A percentile compares a stretch with the other conserved stretches of the same genome.
phyloP scores from a whole-genome alignment of 2,797 vertebrate species.

The Tauraco hartlaubi region DNA sequence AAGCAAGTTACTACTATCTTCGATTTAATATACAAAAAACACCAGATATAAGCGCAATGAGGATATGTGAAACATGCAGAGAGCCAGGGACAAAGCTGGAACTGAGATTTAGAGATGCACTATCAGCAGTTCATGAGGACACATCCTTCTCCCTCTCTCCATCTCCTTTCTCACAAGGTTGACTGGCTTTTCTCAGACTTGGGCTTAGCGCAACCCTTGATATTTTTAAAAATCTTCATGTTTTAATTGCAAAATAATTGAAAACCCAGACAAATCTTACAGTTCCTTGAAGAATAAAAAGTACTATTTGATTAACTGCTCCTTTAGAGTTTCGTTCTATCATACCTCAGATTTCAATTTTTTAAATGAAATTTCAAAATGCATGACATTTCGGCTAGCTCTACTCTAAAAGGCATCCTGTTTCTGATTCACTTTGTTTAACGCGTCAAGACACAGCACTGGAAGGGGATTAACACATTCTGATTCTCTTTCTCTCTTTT shows the following conservation, averaged over 20 bases:
- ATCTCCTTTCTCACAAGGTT: not conserved
- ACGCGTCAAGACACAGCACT: not conserved
- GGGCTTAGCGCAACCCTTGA: not conserved
- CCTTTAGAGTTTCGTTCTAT: not conserved
- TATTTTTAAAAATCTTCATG: not conserved
- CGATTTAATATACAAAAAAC: not conserved
- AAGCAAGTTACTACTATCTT: not conserved
- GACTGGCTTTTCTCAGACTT: not conserved
- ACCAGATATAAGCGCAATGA: not conserved
- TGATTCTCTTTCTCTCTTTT: conserved; percentile 32
- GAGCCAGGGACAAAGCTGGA: not conserved
- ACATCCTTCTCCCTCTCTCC: not conserved
- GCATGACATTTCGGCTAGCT: not conserved
- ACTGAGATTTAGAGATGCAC: not conserved
- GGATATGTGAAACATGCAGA: not conserved
- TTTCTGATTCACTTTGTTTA: not conserved
- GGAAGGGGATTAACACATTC: not conserved
- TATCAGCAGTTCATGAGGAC: not conserved
- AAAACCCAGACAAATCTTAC: not conserved
- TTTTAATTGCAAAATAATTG: not conserved
- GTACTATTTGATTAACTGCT: not conserved
- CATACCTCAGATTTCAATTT: not conserved
- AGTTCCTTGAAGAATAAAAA: not conserved
- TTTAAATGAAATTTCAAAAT: not conserved
- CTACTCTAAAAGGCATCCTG: not conserved